Conservation (phyloP, 2,888 invertebrate genomes). For the Stratiomys singularior region DNA sequence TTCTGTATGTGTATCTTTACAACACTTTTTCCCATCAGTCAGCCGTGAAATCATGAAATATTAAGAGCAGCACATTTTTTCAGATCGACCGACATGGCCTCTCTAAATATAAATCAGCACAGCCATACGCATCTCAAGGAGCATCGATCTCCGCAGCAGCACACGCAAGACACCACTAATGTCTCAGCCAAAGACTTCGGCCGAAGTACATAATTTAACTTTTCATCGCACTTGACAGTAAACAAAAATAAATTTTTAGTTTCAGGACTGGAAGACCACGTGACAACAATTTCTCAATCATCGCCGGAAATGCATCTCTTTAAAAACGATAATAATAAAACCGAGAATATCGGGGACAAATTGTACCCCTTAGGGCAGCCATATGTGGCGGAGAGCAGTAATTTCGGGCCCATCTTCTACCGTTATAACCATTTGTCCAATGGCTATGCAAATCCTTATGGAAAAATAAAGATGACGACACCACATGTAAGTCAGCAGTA, state of each 20-base stretch:
- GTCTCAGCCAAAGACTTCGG: constrained; percentile 16
- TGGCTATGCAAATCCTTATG: constrained; percentile 63
- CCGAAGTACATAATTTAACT: constrained; percentile 33
- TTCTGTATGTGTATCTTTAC: no score
- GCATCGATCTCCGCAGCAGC: constrained; percentile 50
- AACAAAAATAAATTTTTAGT: constrained; percentile 42
- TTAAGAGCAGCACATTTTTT: constrained; percentile 1
- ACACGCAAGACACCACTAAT: background rate
- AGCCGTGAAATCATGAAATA: no score
- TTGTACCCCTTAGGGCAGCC: constrained; percentile 60
- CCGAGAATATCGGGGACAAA: constrained; percentile 25
- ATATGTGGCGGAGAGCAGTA: constrained; percentile 62
- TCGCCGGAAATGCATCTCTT: constrained; percentile 42
- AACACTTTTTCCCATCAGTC: no score
- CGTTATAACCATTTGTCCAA: constrained; percentile 60
- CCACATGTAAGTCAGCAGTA: constrained; percentile 57
- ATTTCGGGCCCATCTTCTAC: constrained; percentile 65
- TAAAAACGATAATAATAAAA: constrained; percentile 36
- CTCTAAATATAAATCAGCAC: constrained; percentile 60
- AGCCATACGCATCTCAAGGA: constrained; percentile 63
- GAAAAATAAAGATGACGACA: constrained; percentile 62
- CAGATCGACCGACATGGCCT: constrained; percentile 38
- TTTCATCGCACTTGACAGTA: constrained; percentile 32
- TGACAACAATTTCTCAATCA: constrained; percentile 37
- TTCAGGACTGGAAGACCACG: constrained; percentile 42